These are phyloP conservation scores for Polypedilum pembai DNA, from an alignment of 1,140 invertebrate species.

Conservation along the genomic window DNA sequence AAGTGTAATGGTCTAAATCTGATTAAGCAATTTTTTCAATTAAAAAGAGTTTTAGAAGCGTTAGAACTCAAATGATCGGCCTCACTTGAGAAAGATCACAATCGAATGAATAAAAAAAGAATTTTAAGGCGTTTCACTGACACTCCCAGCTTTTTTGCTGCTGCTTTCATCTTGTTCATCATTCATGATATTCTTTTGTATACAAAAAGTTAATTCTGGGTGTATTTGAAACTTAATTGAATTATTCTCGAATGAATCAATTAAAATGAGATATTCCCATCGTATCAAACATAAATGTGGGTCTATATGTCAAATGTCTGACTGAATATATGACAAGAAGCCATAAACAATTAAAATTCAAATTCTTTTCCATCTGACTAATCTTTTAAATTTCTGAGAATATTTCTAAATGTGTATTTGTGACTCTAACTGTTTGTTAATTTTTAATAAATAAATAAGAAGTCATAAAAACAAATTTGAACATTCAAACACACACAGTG, in stretches of 20 bases:
- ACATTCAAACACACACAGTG: neutral
- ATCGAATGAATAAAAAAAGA: neutral
- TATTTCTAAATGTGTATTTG: neutral
- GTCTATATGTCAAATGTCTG: slow-evolving; percentile 1
- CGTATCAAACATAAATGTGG: neutral
- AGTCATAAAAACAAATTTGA: neutral
- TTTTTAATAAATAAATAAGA: neutral
- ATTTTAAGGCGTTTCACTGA: neutral
- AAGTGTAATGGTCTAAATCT: neutral
- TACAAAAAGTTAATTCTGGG: neutral
- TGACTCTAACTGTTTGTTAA: neutral
- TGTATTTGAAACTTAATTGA: neutral
- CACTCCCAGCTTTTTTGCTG: neutral
- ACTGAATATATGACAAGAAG: slow-evolving; percentile 4
- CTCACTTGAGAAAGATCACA: neutral
- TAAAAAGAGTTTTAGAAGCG: neutral
- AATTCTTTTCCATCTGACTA: slow-evolving; percentile 12
- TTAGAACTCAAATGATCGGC: neutral
- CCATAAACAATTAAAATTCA: neutral
- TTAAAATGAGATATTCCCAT: neutral
- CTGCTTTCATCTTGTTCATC: slow-evolving; percentile 7
- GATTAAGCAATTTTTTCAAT: slow-evolving; percentile 19
- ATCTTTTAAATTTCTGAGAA: neutral
- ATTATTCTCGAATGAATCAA: neutral
- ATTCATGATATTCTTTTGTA: neutral